Evolutionary conservation across 1,140 invertebrate species (phyloP).

Genomic region (Cardiocondyla obscurior): DNA sequence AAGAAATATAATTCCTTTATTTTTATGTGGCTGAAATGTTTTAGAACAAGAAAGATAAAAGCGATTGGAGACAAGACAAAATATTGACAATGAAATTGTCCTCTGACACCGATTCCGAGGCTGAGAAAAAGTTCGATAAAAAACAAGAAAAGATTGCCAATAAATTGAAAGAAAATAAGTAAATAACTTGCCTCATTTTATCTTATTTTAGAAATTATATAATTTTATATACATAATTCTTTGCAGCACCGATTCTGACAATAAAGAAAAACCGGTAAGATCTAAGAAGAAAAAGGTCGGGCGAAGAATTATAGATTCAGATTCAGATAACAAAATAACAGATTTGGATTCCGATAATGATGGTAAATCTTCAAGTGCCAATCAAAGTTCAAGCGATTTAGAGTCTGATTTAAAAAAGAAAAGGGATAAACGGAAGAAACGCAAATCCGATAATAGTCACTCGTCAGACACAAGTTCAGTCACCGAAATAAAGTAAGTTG

Average conservation of each 20-base stretch:
- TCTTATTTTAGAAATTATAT: background rate
- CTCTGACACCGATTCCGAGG: conserved; percentile 76
- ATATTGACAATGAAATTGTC: conserved; percentile 75
- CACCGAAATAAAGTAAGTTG: conserved; percentile 67
- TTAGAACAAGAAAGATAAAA: conserved; percentile 59
- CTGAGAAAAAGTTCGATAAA: conserved; percentile 66
- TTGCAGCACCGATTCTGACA: conserved; percentile 1
- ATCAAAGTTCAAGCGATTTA: conserved; percentile 22
- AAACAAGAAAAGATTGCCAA: conserved; percentile 64
- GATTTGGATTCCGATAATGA: conserved; percentile 55
- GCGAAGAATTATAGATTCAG: conserved; percentile 76
- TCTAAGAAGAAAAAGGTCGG: conserved; percentile 37
- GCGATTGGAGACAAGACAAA: conserved; percentile 76
- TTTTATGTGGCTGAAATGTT: background rate
- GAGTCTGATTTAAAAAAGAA: conserved; percentile 50
- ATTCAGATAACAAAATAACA: conserved; percentile 74
- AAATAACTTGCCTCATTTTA: conserved; percentile 38
- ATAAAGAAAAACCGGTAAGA: conserved; percentile 37
- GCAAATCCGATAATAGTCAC: conserved; percentile 38
- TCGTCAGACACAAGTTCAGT: conserved; percentile 73
- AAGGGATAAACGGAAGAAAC: conserved; percentile 61
- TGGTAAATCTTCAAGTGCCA: background rate
- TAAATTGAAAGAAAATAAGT: conserved; percentile 66
- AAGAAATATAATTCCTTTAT: background rate
- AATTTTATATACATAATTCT: background rate